These are phyloP conservation scores for Syngnathus floridae DNA, from an alignment of 2,113 vertebrate genomes.

Conservation along the genomic window DNA sequence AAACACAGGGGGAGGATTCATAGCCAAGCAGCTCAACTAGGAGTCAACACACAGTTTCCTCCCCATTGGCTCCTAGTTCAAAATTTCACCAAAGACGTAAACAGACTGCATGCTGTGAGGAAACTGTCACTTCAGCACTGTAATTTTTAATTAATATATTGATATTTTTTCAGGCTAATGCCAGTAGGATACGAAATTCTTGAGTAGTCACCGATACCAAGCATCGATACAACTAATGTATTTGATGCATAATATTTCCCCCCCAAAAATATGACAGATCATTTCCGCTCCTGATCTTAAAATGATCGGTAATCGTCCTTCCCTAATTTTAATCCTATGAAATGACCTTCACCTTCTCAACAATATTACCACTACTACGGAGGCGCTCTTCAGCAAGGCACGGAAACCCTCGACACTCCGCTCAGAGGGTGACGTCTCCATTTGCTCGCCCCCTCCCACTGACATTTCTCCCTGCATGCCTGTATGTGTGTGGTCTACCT, in stretches of 20 bases:
- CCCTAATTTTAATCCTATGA: not conserved
- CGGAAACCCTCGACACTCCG: too few species aligned
- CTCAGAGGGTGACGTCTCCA: not conserved
- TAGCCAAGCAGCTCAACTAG: constrained; percentile 22
- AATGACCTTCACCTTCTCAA: not conserved
- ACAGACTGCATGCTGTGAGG: constrained; percentile 33
- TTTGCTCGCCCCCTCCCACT: not conserved
- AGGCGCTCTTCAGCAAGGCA: too few species aligned
- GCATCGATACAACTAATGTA: too few species aligned
- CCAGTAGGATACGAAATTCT: too few species aligned
- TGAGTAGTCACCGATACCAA: too few species aligned
- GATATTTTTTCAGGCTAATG: too few species aligned
- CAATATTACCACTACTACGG: not conserved
- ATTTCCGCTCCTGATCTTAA: too few species aligned
- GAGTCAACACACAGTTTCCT: constrained; percentile 37
- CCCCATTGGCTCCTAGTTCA: constrained; percentile 22
- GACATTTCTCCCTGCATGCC: not conserved
- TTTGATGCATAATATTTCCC: too few species aligned
- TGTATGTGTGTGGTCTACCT: not conserved
- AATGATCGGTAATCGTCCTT: too few species aligned
- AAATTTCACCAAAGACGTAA: constrained; percentile 32
- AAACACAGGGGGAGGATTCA: constrained; percentile 33
- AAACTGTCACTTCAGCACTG: too few species aligned
- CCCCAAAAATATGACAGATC: too few species aligned
- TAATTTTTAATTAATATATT: too few species aligned